Evolutionary conservation across 1,140 invertebrate species (phyloP).

Genomic region (Phymorhynchus buccinoides): DNA sequence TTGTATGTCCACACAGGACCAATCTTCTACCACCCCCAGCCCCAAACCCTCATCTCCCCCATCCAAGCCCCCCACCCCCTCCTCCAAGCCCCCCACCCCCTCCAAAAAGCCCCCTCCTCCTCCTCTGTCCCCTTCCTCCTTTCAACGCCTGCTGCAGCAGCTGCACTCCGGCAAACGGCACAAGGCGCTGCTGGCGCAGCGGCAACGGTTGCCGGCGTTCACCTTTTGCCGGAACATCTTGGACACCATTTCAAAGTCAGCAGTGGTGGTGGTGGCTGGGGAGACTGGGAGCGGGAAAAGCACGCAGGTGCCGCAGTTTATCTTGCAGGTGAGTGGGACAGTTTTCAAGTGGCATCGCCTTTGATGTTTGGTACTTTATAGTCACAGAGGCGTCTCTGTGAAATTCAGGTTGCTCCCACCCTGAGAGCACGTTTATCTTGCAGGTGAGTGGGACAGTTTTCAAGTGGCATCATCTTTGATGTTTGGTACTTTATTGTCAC

Average conservation of each 20-base stretch:
- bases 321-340: conserved; percentile 81
- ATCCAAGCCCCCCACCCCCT: not conserved
- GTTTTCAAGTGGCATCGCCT: conserved; percentile 95
- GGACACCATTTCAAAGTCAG: conserved; percentile 44
- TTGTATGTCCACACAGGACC: not conserved
- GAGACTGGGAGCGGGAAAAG: conserved; percentile 97
- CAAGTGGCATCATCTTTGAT: too few species aligned
- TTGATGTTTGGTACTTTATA: too few species aligned
- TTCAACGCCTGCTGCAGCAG: conserved; percentile 34
- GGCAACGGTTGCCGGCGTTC: conserved; percentile 64
- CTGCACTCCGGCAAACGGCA: conserved; percentile 44
- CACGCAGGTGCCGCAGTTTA: conserved; percentile 97
- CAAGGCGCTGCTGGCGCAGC: conserved; percentile 48
- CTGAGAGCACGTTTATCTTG: conserved; percentile 94
- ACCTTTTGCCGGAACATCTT: conserved; percentile 36
- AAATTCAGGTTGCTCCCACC: too few species aligned
- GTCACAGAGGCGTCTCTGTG: too few species aligned
- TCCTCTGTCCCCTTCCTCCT: not conserved
- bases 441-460: conserved; percentile 77
- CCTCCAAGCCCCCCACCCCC: not conserved
- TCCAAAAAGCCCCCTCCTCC: not conserved
- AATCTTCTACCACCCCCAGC: not conserved
- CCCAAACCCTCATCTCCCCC: not conserved
- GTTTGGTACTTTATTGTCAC: too few species aligned
- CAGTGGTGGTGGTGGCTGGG: conserved; percentile 91